Conservation (phyloP, 1,140 invertebrate species). For the Helicorthomorpha holstii region DNA sequence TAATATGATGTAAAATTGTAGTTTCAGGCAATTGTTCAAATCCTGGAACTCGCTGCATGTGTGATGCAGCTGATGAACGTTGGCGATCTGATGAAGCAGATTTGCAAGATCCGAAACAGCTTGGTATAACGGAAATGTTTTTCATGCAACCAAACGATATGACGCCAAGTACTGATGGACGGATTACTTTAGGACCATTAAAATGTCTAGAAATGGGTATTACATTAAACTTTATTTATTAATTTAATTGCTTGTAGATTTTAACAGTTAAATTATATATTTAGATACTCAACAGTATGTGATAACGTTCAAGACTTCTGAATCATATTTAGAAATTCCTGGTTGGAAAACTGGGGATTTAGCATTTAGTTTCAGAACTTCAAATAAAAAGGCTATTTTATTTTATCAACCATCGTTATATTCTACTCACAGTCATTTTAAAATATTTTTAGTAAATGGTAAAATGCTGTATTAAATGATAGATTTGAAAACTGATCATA, state of each 20-base stretch:
- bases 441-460: conserved; percentile 69
- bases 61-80: conserved; percentile 57
- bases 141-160: conserved; percentile 71
- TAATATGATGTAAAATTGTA: too few relatives aligned
- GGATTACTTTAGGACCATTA: conserved; percentile 71
- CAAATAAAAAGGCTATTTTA: conserved; percentile 69
- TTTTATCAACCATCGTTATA: conserved; percentile 75
- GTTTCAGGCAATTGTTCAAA: conserved; percentile 49
- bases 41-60: conserved; percentile 66
- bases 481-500: conserved; percentile 1
- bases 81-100: conserved; percentile 76
- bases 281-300: conserved; percentile 82
- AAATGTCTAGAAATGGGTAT: conserved; percentile 88
- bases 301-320: conserved; percentile 79
- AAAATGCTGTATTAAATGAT: conserved; percentile 12
- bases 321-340: conserved; percentile 78
- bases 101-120: conserved; percentile 52
- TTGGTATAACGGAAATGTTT: conserved; percentile 77
- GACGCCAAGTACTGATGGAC: conserved; percentile 56
- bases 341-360: conserved; percentile 82
- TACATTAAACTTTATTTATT: background rate
- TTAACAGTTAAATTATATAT: conserved; percentile 18
- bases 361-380: conserved; percentile 79
- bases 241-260: conserved; percentile 5
- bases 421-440: conserved; percentile 73